These are phyloP conservation scores for Nomada ruficornis DNA, from an alignment of 2,888 invertebrate genomes.

Conservation along the genomic window DNA sequence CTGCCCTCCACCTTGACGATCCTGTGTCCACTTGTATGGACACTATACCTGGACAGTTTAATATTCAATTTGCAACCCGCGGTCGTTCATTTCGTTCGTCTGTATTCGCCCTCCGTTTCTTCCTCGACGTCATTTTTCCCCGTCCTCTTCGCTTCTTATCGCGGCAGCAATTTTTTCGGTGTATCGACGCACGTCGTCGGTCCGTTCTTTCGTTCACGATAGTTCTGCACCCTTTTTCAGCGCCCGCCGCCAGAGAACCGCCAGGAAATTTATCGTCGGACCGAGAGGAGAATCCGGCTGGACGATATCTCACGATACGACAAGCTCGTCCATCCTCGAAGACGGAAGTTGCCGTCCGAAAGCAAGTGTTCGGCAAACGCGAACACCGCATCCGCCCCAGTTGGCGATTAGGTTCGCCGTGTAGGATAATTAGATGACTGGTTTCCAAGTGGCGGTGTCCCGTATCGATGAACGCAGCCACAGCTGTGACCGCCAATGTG, in stretches of 20 bases:
- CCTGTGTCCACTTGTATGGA: no score
- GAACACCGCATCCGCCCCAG: constrained; percentile 9
- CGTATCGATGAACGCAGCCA: not conserved
- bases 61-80: not conserved
- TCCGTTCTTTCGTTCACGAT: constrained; percentile 17
- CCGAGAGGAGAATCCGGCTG: not conserved
- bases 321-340: not conserved
- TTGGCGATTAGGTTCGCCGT: constrained; percentile 44
- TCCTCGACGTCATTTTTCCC: constrained; percentile 10
- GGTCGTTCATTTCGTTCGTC: not conserved
- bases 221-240: constrained; percentile 33
- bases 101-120: not conserved
- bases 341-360: not conserved
- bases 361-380: constrained; percentile 10
- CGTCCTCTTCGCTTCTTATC: constrained; percentile 20
- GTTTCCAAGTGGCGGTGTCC: not conserved
- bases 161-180: constrained; percentile 20
- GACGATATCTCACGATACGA: constrained; percentile 5
- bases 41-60: no score
- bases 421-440: constrained; percentile 46
- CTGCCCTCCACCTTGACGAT: no score
- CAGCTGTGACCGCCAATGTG: no score
- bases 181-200: constrained; percentile 36
- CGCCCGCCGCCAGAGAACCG: not conserved
- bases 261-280: constrained; percentile 29